These are phyloP conservation scores for Nixonia krombeini DNA, from an alignment of 1,140 invertebrate species.

Conservation along the genomic window DNA sequence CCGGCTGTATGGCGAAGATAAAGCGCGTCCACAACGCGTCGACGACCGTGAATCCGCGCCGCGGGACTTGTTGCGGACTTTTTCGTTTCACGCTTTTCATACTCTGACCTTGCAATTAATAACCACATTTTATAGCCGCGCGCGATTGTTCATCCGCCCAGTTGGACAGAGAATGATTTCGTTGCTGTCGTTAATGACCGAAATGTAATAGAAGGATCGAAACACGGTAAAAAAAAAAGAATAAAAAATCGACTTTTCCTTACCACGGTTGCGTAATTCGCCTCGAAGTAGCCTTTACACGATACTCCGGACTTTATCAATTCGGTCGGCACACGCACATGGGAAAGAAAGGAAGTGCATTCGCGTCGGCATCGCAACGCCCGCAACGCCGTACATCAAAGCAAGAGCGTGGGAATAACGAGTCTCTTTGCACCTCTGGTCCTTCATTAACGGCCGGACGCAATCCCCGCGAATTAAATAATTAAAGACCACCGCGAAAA, in stretches of 20 bases:
- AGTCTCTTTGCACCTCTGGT: conserved; percentile 10
- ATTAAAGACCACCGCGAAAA: conserved; percentile 23
- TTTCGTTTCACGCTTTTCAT: conserved; percentile 31
- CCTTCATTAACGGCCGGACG: too few relatives aligned
- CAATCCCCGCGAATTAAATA: conserved; percentile 39
- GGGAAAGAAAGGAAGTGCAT: conserved; percentile 37
- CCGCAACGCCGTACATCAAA: conserved; percentile 27
- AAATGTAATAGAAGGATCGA: too few relatives aligned
- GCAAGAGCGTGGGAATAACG: conserved; percentile 32
- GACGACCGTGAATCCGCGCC: conserved; percentile 20
- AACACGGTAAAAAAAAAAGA: too few relatives aligned
- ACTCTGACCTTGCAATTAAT: conserved; percentile 27
- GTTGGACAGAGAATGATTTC: too few relatives aligned
- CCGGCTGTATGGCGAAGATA: conserved; percentile 35
- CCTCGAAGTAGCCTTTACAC: too few relatives aligned
- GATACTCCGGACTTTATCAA: too few relatives aligned
- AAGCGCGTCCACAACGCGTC: conserved; percentile 42
- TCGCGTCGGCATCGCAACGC: conserved; percentile 26
- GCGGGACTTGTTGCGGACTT: conserved; percentile 30
- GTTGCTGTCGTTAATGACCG: too few relatives aligned
- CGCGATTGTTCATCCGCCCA: too few relatives aligned
- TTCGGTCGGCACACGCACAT: conserved; percentile 19
- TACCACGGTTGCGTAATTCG: too few relatives aligned
- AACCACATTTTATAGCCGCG: conserved; percentile 34
- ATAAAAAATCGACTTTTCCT: too few relatives aligned